Evolutionary conservation across 92 coral and sea anemone genomes (phyloP).

Genomic region (Ricordea florida): DNA sequence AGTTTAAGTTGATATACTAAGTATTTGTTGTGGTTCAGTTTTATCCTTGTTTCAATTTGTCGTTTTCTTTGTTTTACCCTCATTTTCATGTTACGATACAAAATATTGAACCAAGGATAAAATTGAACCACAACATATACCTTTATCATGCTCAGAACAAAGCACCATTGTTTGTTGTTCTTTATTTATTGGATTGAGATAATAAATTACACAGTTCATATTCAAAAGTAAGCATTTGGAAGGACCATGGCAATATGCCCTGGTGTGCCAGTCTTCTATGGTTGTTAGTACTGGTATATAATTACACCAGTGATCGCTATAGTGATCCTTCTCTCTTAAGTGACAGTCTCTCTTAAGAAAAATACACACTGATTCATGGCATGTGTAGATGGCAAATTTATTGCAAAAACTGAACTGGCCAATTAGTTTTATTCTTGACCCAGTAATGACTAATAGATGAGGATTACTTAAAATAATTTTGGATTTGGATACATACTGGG

Average conservation of each 20-base stretch:
- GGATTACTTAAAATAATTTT: conserved; percentile 18
- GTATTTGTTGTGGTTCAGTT: neutral
- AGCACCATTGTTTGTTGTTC: conserved; percentile 27
- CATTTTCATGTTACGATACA: conserved; percentile 2
- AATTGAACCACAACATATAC: conserved; percentile 1
- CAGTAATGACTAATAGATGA: conserved; percentile 15
- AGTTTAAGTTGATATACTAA: conserved; percentile 18
- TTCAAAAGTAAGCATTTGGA: neutral
- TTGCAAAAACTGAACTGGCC: conserved; percentile 12
- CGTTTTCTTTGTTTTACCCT: neutral
- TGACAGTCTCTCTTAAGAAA: conserved; percentile 14
- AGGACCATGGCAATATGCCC: too few relatives aligned
- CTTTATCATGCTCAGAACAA: conserved; percentile 20
- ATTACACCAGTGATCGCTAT: conserved; percentile 3
- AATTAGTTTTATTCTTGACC: conserved; percentile 12
- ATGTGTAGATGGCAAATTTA: conserved; percentile 9
- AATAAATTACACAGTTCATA: neutral
- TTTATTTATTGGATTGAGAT: conserved; percentile 7
- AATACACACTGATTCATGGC: conserved; percentile 7
- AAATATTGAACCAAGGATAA: too few relatives aligned
- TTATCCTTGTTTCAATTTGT: neutral
- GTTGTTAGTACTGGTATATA: conserved; percentile 14
- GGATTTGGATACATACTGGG: conserved; percentile 1
- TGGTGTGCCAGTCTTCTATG: conserved; percentile 11
- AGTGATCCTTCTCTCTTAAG: conserved; percentile 23